A percentile compares a stretch with the other conserved stretches of the same genome.
Conservation (phyloP, 2,888 invertebrate species). For the Cordylochernes scorpioides region DNA sequence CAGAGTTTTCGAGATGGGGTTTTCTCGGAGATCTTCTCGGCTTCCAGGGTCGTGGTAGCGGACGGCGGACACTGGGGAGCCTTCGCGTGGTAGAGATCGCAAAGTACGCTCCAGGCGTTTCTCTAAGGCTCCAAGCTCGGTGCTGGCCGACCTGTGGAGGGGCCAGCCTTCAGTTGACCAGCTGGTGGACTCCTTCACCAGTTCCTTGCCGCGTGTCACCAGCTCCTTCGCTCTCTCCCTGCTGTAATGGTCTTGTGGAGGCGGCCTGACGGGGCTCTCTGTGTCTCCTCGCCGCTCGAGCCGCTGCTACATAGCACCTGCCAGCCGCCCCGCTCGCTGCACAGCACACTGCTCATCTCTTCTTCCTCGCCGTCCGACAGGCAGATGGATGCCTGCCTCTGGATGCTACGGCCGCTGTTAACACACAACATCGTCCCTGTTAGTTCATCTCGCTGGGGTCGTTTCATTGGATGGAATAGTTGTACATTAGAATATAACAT, state of each 20-base stretch:
- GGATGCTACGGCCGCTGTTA: conserved; percentile 10
- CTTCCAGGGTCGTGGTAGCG: conserved; percentile 28
- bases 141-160: conserved; percentile 12
- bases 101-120: conserved; percentile 9
- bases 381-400: conserved; percentile 12
- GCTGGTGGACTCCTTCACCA: conserved; percentile 10
- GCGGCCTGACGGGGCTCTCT: no score
- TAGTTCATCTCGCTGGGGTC: no score
- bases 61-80: conserved; percentile 18
- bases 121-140: conserved; percentile 13
- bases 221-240: conserved; percentile 9
- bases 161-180: conserved; percentile 10
- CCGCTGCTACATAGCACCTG: no score
- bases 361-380: conserved; percentile 12
- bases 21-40: conserved; percentile 24
- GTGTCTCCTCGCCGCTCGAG: no score
- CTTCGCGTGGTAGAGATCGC: no score
- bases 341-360: no score
- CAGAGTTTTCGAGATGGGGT: conserved; percentile 25
- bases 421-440: no score
- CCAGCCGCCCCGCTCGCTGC: no score
- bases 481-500: no score
- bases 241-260: no score
- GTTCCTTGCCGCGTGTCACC: conserved; percentile 7
- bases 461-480: no score